phyloP scores from a whole-genome alignment of 2,797 vertebrate genomes.

The Poeciliopsis infans region DNA sequence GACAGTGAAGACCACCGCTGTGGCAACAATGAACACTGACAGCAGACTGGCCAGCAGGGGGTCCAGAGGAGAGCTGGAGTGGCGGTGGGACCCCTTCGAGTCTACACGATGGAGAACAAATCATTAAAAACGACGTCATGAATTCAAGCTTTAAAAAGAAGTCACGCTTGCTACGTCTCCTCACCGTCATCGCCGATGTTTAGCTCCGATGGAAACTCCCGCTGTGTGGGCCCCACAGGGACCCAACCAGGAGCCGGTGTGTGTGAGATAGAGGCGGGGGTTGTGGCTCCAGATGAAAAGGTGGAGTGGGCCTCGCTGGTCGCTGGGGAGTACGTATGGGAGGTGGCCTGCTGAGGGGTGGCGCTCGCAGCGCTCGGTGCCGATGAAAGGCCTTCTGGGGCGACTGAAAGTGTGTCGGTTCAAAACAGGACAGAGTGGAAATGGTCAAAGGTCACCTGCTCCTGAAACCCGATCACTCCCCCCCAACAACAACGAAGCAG shows the following conservation, averaged over 20 bases:
- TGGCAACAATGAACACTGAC: conserved; percentile 86
- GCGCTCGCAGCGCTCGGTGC: conserved; percentile 8
- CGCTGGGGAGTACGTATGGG: conserved; percentile 19
- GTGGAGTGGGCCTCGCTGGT: conserved; percentile 38
- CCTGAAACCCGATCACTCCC: neutral
- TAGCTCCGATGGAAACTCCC: conserved; percentile 69
- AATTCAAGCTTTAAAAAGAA: too few relatives aligned
- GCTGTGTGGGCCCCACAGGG: conserved; percentile 43
- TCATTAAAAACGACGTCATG: neutral
- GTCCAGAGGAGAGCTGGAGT: conserved; percentile 73
- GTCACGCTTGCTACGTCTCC: neutral
- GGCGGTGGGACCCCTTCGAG: conserved; percentile 34
- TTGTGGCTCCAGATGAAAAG: conserved; percentile 51
- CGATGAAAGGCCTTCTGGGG: conserved; percentile 49
- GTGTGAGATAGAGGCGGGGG: conserved; percentile 19
- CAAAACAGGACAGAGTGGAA: conserved; percentile 25
- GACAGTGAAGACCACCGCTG: conserved; percentile 82
- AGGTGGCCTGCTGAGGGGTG: conserved; percentile 11
- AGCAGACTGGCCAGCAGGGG: conserved; percentile 87
- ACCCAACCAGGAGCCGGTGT: conserved; percentile 24
- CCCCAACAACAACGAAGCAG: neutral
- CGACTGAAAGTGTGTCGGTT: conserved; percentile 44
- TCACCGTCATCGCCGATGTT: conserved; percentile 80
- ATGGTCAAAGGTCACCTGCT: conserved; percentile 11
- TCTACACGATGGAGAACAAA: conserved; percentile 42